phyloP scores from a whole-genome alignment of 2,888 invertebrate genomes.

The Mactromeris polynyma region DNA sequence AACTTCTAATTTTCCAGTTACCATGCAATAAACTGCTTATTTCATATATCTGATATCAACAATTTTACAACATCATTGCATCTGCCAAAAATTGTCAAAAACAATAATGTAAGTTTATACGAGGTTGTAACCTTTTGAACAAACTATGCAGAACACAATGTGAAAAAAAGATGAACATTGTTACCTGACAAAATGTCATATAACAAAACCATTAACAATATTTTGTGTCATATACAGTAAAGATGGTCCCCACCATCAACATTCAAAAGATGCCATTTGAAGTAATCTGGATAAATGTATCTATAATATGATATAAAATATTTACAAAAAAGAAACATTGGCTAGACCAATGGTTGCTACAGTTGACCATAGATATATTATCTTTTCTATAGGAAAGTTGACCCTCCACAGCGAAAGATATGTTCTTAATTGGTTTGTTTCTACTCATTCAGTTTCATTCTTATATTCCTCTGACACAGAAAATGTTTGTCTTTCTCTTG shows the following conservation, averaged over 20 bases:
- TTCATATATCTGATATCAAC: too few relatives aligned
- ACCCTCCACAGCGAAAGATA: neutral
- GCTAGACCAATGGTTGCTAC: neutral
- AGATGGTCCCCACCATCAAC: neutral
- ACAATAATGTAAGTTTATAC: too few relatives aligned
- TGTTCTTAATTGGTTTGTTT: neutral
- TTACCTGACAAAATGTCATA: neutral
- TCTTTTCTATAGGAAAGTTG: too few relatives aligned
- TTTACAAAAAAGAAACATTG: neutral
- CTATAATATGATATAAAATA: neutral
- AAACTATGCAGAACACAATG: neutral
- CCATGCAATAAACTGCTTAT: too few relatives aligned
- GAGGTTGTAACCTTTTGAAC: too few relatives aligned
- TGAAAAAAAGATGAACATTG: neutral
- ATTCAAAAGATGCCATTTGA: constrained; percentile 5
- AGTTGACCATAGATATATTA: too few relatives aligned
- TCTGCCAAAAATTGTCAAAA: too few relatives aligned
- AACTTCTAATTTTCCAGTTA: too few relatives aligned
- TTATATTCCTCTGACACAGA: neutral
- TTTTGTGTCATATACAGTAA: neutral
- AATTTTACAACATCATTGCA: too few relatives aligned
- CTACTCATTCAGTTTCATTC: neutral
- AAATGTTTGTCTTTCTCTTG: neutral
- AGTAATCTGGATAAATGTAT: neutral
- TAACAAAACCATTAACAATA: neutral